Evolutionary conservation across 2,888 invertebrate species (phyloP), one percentile per base, ranked within the genome.

Genomic region (Epirrhoe tristata): DNA sequence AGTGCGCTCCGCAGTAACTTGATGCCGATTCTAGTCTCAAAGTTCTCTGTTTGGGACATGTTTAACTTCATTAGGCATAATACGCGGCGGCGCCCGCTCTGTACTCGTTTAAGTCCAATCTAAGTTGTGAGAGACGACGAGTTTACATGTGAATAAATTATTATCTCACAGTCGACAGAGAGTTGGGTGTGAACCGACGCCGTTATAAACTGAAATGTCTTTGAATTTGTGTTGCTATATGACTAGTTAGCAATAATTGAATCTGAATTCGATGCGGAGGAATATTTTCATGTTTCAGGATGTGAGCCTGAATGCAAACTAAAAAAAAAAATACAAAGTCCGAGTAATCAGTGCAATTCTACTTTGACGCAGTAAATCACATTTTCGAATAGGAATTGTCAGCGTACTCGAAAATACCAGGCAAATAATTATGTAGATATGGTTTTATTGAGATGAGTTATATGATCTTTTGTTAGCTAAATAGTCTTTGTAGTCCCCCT

Each of bases 61-160:
- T 92, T 91, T 91, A 92, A 93, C 89, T 92, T 91, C 91, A 92
- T 93, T 92, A 91, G 88, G 87, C 88, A 90, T 91, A 90, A 91
- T 91, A 90, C 87, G 81, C 78, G 74, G 73, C 81, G 89, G 74
- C 81, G 88, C 83, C 88, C 84, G 84, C 88, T 87, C 88, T 89
- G 87, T 91, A 89, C 91, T 92, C 91, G 89, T 91, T 93, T 92
- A 93, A 93, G 91, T 91, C 90, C 91, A 93, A 93, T 93, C 91
- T 93, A 93, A 93, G 92, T 92, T 92, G 83, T 79, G 86, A 79
- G 83, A 79, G 84, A 83, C 83, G 85, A 85, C 84, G 85, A 89
- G 87, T 91, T 91, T 90, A 87, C 88, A 87, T 88, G 89, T 93
- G 90, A 93, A 93, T 93, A 93, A 93, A 93, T 93, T 92, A 91